phyloP scores from a whole-genome alignment of 53 echinoderm and acorn worm species.

The Holothuria scabra region DNA sequence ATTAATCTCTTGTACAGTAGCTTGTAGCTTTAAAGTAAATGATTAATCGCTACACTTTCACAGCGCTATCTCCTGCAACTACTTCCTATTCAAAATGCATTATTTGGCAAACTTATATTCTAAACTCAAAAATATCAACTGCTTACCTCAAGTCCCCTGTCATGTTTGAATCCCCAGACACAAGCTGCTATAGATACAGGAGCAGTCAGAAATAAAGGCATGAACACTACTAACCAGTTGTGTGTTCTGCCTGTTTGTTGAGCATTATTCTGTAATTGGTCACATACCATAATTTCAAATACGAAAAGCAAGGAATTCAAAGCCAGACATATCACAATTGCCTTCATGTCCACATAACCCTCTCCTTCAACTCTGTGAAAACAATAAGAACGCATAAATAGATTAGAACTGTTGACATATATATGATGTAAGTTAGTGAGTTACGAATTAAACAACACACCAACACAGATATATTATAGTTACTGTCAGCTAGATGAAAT shows the following conservation, averaged over 20 bases:
- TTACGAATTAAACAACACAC: too few relatives aligned
- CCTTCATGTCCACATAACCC: constrained; percentile 96
- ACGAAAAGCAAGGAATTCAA: constrained; percentile 89
- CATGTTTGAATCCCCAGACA: constrained; percentile 99
- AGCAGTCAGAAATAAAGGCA: constrained; percentile 93
- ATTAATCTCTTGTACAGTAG: too few relatives aligned
- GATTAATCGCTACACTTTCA: too few relatives aligned
- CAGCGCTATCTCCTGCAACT: too few relatives aligned
- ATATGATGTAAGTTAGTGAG: neutral
- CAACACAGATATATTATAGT: too few relatives aligned
- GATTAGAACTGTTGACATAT: neutral
- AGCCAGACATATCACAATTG: constrained; percentile 89
- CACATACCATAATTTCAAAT: constrained; percentile 89
- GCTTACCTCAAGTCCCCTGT: constrained; percentile 86
- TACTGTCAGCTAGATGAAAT: too few relatives aligned
- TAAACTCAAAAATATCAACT: too few relatives aligned
- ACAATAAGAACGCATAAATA: neutral
- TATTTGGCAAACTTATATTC: too few relatives aligned
- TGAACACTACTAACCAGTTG: constrained; percentile 95
- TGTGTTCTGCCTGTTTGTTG: constrained; percentile 46
- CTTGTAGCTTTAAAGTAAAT: too few relatives aligned
- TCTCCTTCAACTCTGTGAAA: constrained; percentile 90
- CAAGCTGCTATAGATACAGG: constrained; percentile 97
- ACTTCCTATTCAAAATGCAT: too few relatives aligned
- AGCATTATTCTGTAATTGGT: constrained; percentile 78